Conservation (phyloP, 2,888 invertebrate genomes). For the Cerceris rybyensis region DNA sequence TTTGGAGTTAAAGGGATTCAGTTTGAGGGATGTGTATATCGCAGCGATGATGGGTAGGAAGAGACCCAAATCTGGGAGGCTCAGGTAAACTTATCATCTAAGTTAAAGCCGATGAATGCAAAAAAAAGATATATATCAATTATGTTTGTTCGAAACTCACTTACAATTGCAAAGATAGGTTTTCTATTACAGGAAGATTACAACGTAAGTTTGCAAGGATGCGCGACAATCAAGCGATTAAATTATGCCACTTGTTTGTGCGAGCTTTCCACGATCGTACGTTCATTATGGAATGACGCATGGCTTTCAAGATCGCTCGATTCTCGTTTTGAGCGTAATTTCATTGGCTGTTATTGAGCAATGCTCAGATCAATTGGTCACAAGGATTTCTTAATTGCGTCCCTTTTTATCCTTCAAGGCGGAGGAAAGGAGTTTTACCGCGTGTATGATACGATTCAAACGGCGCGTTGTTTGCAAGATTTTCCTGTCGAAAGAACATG, state of each 20-base stretch:
- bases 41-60: no score
- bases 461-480: background rate
- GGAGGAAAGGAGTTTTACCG: background rate
- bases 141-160: constrained; percentile 8
- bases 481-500: no score
- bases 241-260: constrained; percentile 38
- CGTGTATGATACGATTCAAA: background rate
- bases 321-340: constrained; percentile 24
- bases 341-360: constrained; percentile 38
- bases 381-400: constrained; percentile 51
- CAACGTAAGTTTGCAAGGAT: constrained; percentile 27
- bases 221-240: constrained; percentile 52
- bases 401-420: constrained; percentile 19
- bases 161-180: no score
- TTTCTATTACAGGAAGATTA: no score
- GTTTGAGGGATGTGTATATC: no score
- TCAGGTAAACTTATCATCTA: background rate
- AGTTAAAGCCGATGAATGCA: background rate
- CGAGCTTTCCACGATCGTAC: constrained; percentile 36
- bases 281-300: constrained; percentile 30
- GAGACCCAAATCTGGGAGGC: background rate
- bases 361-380: constrained; percentile 43
- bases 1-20: no score
- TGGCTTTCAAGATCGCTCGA: constrained; percentile 8
- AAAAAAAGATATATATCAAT: constrained; percentile 17